A percentile compares a stretch with the other conserved stretches of the same genome.
These are phyloP conservation scores for Drosophila prostipennis DNA, from an alignment of 2,888 invertebrate species.

Conservation along the genomic window DNA sequence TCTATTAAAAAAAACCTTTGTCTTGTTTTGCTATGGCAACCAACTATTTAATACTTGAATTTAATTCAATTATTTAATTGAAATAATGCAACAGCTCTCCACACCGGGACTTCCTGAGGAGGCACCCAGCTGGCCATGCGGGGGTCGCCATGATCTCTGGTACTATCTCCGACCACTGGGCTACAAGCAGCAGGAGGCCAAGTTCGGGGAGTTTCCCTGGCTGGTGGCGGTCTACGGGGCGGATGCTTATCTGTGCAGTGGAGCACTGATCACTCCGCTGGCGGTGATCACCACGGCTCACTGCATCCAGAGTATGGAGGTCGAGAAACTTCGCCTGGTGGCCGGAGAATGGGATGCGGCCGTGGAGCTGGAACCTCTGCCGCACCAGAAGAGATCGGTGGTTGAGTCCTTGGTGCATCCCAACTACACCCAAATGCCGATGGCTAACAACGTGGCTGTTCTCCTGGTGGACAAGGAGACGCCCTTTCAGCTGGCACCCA, in stretches of 20 bases:
- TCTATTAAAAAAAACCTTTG: neutral
- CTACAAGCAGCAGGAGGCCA: constrained; percentile 52
- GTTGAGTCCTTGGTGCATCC: constrained; percentile 54
- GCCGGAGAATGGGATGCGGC: constrained; percentile 68
- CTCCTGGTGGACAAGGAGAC: constrained; percentile 33
- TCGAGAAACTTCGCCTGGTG: constrained; percentile 39
- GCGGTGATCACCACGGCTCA: constrained; percentile 59
- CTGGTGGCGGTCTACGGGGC: constrained; percentile 51
- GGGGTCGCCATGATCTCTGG: constrained; percentile 57
- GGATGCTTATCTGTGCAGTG: constrained; percentile 56
- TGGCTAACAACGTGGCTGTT: constrained; percentile 54
- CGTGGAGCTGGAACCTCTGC: constrained; percentile 52
- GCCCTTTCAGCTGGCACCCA: constrained; percentile 46
- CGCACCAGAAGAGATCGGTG: constrained; percentile 48
- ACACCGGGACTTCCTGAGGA: neutral
- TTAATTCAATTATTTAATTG: neutral
- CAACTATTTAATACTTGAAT: neutral
- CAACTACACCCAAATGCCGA: constrained; percentile 53
- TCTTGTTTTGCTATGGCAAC: neutral
- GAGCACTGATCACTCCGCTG: constrained; percentile 51
- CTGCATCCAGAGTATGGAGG: constrained; percentile 41
- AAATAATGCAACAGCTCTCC: neutral
- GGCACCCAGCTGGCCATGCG: constrained; percentile 36
- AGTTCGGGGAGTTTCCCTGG: constrained; percentile 67
- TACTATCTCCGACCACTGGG: constrained; percentile 56